A percentile compares a stretch with the other conserved stretches of the same genome.
Conservation (phyloP, 2,113 vertebrate species). For the Percina caprodes region DNA sequence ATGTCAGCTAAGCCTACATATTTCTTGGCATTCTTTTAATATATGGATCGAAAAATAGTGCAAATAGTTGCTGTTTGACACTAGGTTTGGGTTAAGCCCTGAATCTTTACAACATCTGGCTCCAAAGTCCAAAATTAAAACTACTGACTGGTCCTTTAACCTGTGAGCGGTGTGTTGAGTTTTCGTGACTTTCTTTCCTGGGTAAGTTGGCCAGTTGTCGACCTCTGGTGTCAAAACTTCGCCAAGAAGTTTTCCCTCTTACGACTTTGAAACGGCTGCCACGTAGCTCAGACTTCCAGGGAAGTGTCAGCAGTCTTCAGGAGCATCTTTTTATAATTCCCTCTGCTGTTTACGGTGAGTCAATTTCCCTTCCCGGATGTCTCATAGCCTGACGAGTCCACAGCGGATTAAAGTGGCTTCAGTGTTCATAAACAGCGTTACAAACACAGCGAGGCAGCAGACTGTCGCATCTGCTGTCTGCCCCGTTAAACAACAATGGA, state of each 20-base stretch:
- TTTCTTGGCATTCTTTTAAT: too few species aligned
- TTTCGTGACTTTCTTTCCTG: neutral
- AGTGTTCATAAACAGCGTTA: neutral
- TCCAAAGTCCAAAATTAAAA: too few species aligned
- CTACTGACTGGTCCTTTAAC: neutral
- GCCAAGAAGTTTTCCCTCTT: conserved; percentile 1
- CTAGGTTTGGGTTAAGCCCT: too few species aligned
- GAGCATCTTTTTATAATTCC: neutral
- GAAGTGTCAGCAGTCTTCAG: neutral
- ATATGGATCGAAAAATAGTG: too few species aligned
- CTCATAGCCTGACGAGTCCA: too few species aligned
- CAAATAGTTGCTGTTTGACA: too few species aligned
- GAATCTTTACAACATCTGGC: too few species aligned
- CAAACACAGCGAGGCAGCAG: neutral
- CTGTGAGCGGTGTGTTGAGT: neutral
- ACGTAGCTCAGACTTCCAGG: conserved; percentile 73
- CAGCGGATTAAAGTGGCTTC: too few species aligned
- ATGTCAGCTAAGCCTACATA: too few species aligned
- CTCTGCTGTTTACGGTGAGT: neutral
- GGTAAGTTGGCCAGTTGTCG: conserved; percentile 19
- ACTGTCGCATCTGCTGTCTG: neutral
- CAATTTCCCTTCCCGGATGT: neutral
- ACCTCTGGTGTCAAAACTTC: conserved; percentile 53
- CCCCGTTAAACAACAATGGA: neutral
- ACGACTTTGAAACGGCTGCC: conserved; percentile 64